Evolutionary conservation across 2,888 invertebrate species (phyloP), one percentile per base, ranked within the genome.

Genomic region (Octodonta nipae): DNA sequence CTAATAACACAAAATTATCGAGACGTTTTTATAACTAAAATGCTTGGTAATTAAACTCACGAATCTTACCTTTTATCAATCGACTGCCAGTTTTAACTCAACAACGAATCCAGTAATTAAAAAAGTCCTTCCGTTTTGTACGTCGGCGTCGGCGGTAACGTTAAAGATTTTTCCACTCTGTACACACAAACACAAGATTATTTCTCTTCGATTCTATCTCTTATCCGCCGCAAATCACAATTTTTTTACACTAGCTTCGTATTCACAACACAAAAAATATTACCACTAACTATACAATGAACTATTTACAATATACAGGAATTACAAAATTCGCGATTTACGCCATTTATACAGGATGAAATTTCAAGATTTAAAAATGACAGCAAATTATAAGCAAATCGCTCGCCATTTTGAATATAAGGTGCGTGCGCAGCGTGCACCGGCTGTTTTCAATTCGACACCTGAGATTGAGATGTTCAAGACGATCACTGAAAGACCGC

Each of bases 251-350:
- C 70, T 67, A 54, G 48, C 40, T 10, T 11, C 22, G 22, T n/a
- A 22, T 11, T 22, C 22, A 11, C 11, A 22, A 22, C 22, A 22
- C 22, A 11, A 22, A n/a, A n/a, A 73, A 73, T 73, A 73, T 72
- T 72, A 72, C 66, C 68, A 73, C 74, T 74, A 73, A 73, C 74
- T 75, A 69, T 74, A 75, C 75, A 75, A 68, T 62, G 64, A 67
- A 71, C 73, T 74, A 75, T 74, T 71, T 75, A 75, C 74, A 74
- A 74, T 72, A 68, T 72, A 72, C 71, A 73, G 67, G 68, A 70
- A 67, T 66, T 67, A 70, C 67, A 68, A 64, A 66, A 68, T 66
- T 64, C 63, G 61, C 64, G 64, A 60, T 64, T 73, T 73, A 74
- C 65, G 72, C 72, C 73, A 74, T 74, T 70, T 70, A 73, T 67